A percentile compares a stretch with the other conserved stretches of the same genome.
These are phyloP conservation scores for Brachionus paranguensis DNA, from an alignment of 1,140 invertebrate species.

Conservation along the genomic window DNA sequence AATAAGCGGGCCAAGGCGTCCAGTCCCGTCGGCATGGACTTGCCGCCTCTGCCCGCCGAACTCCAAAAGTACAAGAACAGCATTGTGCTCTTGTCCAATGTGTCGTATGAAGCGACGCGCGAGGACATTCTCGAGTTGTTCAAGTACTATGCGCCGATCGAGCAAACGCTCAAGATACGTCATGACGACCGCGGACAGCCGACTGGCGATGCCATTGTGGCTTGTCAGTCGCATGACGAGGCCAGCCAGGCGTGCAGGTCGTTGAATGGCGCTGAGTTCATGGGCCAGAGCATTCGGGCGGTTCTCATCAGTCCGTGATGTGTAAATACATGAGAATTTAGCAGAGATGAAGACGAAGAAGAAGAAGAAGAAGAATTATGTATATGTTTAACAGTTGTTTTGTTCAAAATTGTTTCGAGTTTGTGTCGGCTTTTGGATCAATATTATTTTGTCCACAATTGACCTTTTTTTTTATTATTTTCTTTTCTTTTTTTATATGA, in stretches of 20 bases:
- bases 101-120: constrained; percentile 13
- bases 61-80: constrained; percentile 6
- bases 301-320: background rate
- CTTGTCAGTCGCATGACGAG: background rate
- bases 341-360: background rate
- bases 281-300: background rate
- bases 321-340: background rate
- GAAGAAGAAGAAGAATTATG: background rate
- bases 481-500: background rate
- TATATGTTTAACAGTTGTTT: background rate
- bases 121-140: constrained; percentile 23
- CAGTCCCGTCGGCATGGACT: background rate
- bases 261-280: background rate
- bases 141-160: constrained; percentile 13
- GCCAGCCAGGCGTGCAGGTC: background rate
- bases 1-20: background rate
- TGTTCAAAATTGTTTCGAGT: background rate
- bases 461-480: background rate
- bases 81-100: constrained; percentile 16
- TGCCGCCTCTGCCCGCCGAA: constrained; percentile 37
- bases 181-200: constrained; percentile 27
- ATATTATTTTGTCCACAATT: too few relatives aligned
- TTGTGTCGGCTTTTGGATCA: too few relatives aligned
- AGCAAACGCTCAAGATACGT: constrained; percentile 36
- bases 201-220: constrained; percentile 38